phyloP scores from a whole-genome alignment of 2,797 vertebrate species.

The Lutjanus campechanus region DNA sequence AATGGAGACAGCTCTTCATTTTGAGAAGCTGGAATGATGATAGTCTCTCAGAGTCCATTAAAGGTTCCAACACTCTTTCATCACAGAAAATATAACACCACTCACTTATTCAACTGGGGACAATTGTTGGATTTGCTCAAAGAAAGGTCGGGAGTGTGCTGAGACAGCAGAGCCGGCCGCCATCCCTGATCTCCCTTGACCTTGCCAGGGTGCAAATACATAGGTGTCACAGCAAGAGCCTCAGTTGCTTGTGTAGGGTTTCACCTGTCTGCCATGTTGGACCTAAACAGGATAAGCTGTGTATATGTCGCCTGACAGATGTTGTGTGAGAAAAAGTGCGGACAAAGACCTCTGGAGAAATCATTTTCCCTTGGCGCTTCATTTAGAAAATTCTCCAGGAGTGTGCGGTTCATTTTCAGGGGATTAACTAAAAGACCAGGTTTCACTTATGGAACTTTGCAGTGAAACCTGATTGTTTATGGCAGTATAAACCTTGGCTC shows the following conservation, averaged over 20 bases:
- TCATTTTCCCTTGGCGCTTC: slow-evolving; percentile 42
- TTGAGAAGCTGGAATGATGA: background rate
- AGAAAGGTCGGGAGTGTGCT: slow-evolving; percentile 45
- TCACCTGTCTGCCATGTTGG: slow-evolving; percentile 65
- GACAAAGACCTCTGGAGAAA: slow-evolving; percentile 55
- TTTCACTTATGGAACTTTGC: slow-evolving; percentile 24
- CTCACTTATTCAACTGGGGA: slow-evolving; percentile 27
- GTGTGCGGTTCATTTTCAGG: slow-evolving; percentile 39
- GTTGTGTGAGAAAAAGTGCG: slow-evolving; percentile 40
- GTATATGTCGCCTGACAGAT: slow-evolving; percentile 35
- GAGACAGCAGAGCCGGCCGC: slow-evolving; percentile 45
- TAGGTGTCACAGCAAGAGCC: slow-evolving; percentile 52
- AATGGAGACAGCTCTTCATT: slow-evolving; percentile 4
- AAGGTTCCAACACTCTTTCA: slow-evolving; percentile 2
- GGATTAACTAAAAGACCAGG: slow-evolving; percentile 25
- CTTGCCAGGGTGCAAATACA: slow-evolving; percentile 32
- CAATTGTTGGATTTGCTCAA: slow-evolving; percentile 45
- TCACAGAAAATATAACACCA: slow-evolving; percentile 38
- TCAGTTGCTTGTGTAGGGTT: slow-evolving; percentile 66
- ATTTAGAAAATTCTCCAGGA: slow-evolving; percentile 42
- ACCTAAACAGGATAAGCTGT: slow-evolving; percentile 53
- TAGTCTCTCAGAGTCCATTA: slow-evolving; percentile 9
- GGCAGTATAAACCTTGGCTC: slow-evolving; percentile 36
- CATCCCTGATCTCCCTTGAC: slow-evolving; percentile 48
- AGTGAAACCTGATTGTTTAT: slow-evolving; percentile 34